These are phyloP conservation scores for Xerus rutilus DNA, from an alignment of 2,797 vertebrate genomes.

Conservation along the genomic window DNA sequence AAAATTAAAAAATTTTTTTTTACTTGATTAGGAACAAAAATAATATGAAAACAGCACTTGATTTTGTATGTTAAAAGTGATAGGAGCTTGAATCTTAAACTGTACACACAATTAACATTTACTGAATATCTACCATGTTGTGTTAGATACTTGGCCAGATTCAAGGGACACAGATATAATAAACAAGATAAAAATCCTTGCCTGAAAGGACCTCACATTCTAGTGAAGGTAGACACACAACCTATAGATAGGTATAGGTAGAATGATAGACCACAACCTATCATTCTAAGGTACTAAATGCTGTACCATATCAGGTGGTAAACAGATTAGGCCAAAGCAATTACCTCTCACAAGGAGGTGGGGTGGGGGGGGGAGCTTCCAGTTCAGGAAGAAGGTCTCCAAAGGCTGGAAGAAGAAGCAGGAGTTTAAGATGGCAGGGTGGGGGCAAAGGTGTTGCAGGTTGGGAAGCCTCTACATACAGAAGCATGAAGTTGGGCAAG, in stretches of 20 bases:
- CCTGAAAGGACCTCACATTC: neutral
- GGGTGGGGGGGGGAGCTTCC: too few species aligned
- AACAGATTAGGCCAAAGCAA: neutral
- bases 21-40: neutral
- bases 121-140: neutral
- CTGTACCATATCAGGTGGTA: neutral
- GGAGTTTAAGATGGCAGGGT: neutral
- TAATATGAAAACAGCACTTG: neutral
- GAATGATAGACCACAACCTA: neutral
- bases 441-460: neutral
- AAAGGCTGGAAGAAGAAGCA: neutral
- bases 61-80: neutral
- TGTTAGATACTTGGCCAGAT: neutral
- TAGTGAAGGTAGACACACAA: too few species aligned
- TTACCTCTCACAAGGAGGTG: neutral
- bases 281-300: neutral
- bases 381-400: neutral
- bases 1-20: too few species aligned
- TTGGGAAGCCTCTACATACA: neutral
- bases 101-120: neutral
- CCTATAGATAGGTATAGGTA: too few species aligned
- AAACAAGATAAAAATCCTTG: neutral
- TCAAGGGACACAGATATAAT: neutral
- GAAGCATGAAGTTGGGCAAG: neutral
- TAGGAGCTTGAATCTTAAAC: neutral